phyloP scores from a whole-genome alignment of 1,140 invertebrate genomes.

The Zaprionus davidi region DNA sequence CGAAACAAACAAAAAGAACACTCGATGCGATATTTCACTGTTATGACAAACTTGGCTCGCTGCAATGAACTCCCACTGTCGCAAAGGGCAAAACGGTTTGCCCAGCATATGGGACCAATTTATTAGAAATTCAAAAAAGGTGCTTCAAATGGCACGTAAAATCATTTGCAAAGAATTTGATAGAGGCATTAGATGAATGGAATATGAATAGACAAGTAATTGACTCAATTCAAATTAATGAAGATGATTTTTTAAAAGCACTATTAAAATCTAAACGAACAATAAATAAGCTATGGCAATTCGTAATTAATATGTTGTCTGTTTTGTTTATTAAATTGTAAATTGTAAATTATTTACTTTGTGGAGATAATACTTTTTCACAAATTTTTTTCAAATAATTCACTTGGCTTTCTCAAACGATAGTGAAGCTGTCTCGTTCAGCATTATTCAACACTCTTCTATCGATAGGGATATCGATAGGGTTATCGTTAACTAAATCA shows the following conservation, averaged over 20 bases:
- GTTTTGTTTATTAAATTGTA: too few relatives aligned
- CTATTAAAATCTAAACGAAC: background rate
- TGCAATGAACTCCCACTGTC: slow-evolving; percentile 61
- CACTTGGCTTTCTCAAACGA: too few relatives aligned
- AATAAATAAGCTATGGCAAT: background rate
- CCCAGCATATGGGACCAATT: slow-evolving; percentile 13
- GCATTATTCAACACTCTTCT: too few relatives aligned
- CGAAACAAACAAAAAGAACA: slow-evolving; percentile 40
- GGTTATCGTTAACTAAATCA: too few relatives aligned
- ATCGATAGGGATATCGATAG: too few relatives aligned
- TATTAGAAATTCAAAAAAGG: background rate
- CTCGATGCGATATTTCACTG: slow-evolving; percentile 65
- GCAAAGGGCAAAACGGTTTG: slow-evolving; percentile 11
- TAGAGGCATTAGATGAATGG: background rate
- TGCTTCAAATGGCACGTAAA: background rate
- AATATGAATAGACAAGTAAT: background rate
- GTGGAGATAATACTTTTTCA: too few relatives aligned
- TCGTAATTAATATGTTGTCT: too few relatives aligned
- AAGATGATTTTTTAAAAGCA: too few relatives aligned
- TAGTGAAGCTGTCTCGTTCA: too few relatives aligned
- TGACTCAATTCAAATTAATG: background rate
- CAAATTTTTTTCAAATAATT: too few relatives aligned
- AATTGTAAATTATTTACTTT: too few relatives aligned
- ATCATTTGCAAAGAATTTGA: background rate
- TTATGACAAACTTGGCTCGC: slow-evolving; percentile 70